Percentiles rank a stretch among this genome's conserved stretches.
These are phyloP conservation scores for Ceratina calcarata DNA, from an alignment of 1,140 invertebrate species.

Conservation along the genomic window DNA sequence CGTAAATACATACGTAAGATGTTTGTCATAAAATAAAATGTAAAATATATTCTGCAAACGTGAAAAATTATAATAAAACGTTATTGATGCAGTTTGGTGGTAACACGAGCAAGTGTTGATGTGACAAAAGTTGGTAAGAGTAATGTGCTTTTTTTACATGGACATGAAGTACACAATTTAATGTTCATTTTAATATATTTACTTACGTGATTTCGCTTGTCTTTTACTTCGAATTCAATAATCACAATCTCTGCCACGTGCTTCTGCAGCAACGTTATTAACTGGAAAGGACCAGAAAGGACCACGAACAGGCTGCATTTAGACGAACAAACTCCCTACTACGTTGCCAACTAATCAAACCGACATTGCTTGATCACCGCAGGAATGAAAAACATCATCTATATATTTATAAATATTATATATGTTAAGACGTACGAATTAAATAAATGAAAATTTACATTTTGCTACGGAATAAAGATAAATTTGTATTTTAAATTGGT, in stretches of 20 bases:
- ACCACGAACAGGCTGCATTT: background rate
- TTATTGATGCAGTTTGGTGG: background rate
- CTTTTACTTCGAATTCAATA: slow-evolving; percentile 66
- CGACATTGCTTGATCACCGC: background rate
- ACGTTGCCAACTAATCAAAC: slow-evolving; percentile 17
- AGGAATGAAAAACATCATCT: too few relatives aligned
- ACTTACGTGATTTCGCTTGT: slow-evolving; percentile 68
- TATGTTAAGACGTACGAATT: background rate
- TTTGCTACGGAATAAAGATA: too few relatives aligned
- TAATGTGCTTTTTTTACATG: background rate
- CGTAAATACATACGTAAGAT: too few relatives aligned
- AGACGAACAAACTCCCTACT: slow-evolving; percentile 31
- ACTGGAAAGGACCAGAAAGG: slow-evolving; percentile 72
- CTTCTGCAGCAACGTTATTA: slow-evolving; percentile 65
- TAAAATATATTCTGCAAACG: background rate
- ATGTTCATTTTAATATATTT: slow-evolving; percentile 6
- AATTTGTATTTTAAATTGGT: background rate
- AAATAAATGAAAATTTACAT: background rate
- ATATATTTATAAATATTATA: background rate
- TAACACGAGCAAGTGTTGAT: background rate
- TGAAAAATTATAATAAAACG: background rate
- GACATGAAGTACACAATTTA: background rate
- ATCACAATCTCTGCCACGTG: slow-evolving; percentile 72
- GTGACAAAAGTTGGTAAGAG: background rate
- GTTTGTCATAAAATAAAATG: background rate